phyloP scores from a whole-genome alignment of 2,113 vertebrate genomes.

The Atrichornis clamosus region DNA sequence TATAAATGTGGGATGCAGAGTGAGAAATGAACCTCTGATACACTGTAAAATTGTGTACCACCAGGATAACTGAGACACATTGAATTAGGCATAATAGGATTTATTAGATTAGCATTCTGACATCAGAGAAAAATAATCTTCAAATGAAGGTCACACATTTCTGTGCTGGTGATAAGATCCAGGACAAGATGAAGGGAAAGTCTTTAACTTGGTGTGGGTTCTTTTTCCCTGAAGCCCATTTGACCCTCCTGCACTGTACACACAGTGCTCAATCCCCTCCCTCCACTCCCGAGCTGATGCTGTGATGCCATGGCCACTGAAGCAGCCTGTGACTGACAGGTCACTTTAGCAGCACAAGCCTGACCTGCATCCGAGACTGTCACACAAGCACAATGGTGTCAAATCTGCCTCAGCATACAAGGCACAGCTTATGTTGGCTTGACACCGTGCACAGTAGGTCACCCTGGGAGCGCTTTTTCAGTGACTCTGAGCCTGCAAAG shows the following conservation, averaged over 20 bases:
- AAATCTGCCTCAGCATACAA: background rate
- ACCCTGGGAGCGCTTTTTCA: background rate
- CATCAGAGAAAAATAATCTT: background rate
- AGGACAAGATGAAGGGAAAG: background rate
- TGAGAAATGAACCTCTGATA: background rate
- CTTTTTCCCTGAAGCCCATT: fast-evolving
- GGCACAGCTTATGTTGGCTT: background rate
- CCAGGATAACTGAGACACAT: fast-evolving
- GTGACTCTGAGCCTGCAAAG: background rate
- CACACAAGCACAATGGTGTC: background rate
- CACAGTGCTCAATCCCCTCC: background rate
- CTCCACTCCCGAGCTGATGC: background rate
- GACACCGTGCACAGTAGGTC: background rate
- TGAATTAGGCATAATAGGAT: background rate
- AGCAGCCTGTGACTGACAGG: background rate
- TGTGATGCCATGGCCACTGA: background rate
- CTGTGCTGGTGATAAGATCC: background rate
- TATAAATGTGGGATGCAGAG: background rate
- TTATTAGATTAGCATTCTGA: background rate
- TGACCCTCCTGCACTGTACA: background rate
- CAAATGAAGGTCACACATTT: background rate
- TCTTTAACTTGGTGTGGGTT: background rate
- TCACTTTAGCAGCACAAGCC: background rate
- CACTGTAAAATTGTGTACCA: background rate
- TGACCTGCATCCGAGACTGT: background rate